A percentile compares a stretch with the other conserved stretches of the same genome.
phyloP scores from a whole-genome alignment of 2,113 vertebrate genomes.

The Isurus oxyrinchus region DNA sequence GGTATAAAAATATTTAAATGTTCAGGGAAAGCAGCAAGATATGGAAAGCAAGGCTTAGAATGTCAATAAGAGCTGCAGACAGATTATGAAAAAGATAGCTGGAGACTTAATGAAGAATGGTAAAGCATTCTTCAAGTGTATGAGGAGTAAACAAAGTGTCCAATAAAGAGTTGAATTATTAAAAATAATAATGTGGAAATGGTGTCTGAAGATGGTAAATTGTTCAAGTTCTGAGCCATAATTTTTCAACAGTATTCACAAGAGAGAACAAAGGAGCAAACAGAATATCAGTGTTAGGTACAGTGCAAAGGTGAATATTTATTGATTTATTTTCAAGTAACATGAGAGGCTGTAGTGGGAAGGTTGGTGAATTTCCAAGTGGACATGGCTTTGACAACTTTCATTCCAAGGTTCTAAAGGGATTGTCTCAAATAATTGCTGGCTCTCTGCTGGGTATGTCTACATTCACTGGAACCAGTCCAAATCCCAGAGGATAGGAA shows the following conservation, averaged over 20 bases:
- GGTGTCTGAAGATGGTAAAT: neutral
- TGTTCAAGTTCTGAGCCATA: neutral
- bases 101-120: neutral
- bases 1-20: neutral
- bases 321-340: neutral
- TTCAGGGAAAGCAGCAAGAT: neutral
- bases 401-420: neutral
- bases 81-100: neutral
- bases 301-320: neutral
- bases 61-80: neutral
- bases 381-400: neutral
- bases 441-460: neutral
- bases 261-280: neutral
- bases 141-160: neutral
- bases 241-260: neutral
- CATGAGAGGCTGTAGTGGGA: neutral
- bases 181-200: neutral
- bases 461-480: neutral
- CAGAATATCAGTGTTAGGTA: neutral
- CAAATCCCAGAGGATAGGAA: neutral
- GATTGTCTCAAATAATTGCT: neutral
- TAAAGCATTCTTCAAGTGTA: neutral
- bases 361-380: neutral
- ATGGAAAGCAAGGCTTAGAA: neutral
- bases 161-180: neutral